A percentile compares a stretch with the other conserved stretches of the same genome.
phyloP scores from a whole-genome alignment of 2,797 vertebrate genomes.

The Hipposideros larvatus region DNA sequence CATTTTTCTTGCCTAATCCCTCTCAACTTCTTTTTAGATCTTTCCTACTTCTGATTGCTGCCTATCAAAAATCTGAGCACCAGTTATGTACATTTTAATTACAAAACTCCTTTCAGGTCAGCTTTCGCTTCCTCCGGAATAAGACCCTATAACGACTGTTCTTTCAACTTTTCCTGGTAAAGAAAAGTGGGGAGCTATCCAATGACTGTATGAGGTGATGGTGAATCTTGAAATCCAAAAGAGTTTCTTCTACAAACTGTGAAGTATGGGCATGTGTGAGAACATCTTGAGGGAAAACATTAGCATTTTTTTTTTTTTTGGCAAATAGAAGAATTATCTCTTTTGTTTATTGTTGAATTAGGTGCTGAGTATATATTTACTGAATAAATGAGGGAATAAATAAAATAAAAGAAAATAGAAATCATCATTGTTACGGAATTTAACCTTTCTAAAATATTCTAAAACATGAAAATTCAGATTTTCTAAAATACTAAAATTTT shows the following conservation, averaged over 20 bases:
- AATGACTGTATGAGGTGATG: rapidly evolving
- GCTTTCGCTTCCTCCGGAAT: background rate
- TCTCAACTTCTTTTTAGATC: background rate
- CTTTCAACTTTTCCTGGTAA: background rate
- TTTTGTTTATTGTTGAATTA: background rate
- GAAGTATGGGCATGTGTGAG: background rate
- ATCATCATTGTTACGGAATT: background rate
- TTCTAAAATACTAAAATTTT: background rate
- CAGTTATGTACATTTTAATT: background rate
- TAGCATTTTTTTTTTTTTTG: background rate
- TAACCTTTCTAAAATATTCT: background rate
- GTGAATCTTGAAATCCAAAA: background rate
- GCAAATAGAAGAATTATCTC: background rate
- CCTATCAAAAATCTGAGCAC: background rate
- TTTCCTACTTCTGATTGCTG: background rate
- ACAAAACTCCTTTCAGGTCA: background rate
- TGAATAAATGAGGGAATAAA: constrained; percentile 14
- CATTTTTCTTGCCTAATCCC: background rate
- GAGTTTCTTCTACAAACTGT: background rate
- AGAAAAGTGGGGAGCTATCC: background rate
- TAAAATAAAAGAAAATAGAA: background rate
- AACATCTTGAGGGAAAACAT: background rate
- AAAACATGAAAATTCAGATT: background rate
- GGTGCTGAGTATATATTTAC: background rate
- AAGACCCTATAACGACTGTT: background rate